phyloP scores from a whole-genome alignment of 1,140 invertebrate species.

The Anastrepha ludens region DNA sequence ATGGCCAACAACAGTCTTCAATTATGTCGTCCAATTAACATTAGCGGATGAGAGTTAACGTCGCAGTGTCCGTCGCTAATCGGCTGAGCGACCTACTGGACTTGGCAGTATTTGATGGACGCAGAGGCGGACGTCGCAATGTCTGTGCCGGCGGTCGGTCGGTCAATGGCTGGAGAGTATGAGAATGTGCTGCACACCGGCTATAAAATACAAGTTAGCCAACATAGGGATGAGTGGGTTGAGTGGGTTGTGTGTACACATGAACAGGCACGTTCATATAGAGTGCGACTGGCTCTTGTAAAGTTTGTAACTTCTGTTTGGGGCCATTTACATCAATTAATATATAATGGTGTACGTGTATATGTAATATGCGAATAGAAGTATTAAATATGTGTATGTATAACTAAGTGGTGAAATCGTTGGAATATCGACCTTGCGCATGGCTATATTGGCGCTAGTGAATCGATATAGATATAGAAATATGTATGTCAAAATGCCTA shows the following conservation, averaged over 20 bases:
- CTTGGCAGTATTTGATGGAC: conserved; percentile 35
- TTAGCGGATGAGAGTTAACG: conserved; percentile 63
- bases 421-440: too few species aligned
- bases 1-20: conserved; percentile 70
- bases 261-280: not conserved
- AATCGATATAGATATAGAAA: too few species aligned
- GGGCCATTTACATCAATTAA: too few species aligned
- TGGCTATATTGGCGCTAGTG: too few species aligned
- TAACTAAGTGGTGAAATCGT: too few species aligned
- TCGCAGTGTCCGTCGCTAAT: conserved; percentile 7
- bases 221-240: not conserved
- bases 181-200: not conserved
- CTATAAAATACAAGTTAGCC: not conserved
- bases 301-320: too few species aligned
- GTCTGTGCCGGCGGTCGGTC: not conserved
- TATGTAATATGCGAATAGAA: too few species aligned
- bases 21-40: conserved; percentile 74
- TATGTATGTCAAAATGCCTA: too few species aligned
- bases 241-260: not conserved
- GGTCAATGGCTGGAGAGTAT: not conserved
- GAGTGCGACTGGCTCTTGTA: too few species aligned
- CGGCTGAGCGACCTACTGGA: conserved; percentile 59
- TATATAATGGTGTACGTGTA: too few species aligned
- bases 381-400: too few species aligned
- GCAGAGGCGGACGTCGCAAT: conserved; percentile 1